Evolutionary conservation across 30 jellyfish, hydroid and myxozoan species (phyloP), one percentile per base, ranked within the genome.

Genomic region (Aurelia aurita complex sp. Pacific): DNA sequence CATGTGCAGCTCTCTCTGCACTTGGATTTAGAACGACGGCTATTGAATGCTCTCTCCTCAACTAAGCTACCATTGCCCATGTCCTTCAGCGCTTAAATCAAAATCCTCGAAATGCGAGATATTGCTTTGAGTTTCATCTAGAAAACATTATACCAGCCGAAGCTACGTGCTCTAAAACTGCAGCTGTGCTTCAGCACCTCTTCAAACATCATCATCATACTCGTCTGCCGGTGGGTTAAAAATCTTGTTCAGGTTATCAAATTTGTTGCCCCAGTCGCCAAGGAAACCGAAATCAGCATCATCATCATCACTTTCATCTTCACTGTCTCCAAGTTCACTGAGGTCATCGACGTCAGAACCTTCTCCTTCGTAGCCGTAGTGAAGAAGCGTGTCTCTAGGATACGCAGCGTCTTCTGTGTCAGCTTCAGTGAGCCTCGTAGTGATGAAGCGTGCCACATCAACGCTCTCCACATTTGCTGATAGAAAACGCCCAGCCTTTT

Each of bases 321-420:
- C 99, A 73, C 97, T 89, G 75, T 95, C 99, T 6, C 99, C 99
- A 2, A 95, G 86, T 67, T 95, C 99, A 70, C 99, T 95, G 74
- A 95, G 89, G 80, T 95, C 99, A 53, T 90, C 97, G 55, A 95
- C 96, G 52, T 95, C 99, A 3, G 98, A 89, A n/a, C 98, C 99
- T 74, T 95, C 98, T 12, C 99, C 99, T 82, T 95, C 99, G 91
- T 95, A 95, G 69, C 99, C 99, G 71, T 95, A 95, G 70, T 95
- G 99, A 78, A 95, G 88, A 76, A 95, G 83, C 63, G 99, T 95
- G 78, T 95, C 99, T 36, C 98, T 72, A 5, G 99, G 99, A 73
- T 95, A 87, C 68, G 97, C 92, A 50, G 97, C 96, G 72, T 95
- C 98, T 54, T 90, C 98, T 63, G 81, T 83, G 61, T 95, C 93